Conservation (phyloP, 2,797 vertebrate genomes). For the Crocodylus rhombifer region DNA sequence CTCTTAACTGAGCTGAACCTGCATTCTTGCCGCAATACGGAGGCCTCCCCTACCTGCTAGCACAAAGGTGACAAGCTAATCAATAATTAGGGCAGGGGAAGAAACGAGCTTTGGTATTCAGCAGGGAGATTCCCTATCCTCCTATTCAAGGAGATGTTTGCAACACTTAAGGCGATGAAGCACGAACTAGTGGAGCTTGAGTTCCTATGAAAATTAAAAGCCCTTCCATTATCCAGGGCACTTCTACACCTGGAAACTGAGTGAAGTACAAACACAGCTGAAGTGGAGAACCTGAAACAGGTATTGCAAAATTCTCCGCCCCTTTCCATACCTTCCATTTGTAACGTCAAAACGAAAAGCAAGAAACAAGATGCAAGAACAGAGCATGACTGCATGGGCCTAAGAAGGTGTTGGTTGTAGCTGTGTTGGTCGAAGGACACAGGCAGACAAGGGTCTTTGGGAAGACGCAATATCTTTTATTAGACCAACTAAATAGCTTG, state of each 20-base stretch:
- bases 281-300: too few relatives aligned
- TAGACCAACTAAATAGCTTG: too few relatives aligned
- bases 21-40: background rate
- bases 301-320: too few relatives aligned
- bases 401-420: too few relatives aligned
- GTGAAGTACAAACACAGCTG: background rate
- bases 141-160: background rate
- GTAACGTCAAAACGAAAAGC: too few relatives aligned
- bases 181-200: background rate
- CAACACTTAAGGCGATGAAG: too few relatives aligned
- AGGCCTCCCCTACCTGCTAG: background rate
- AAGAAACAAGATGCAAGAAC: too few relatives aligned
- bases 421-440: too few relatives aligned
- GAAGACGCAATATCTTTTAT: too few relatives aligned
- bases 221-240: background rate
- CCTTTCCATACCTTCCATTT: too few relatives aligned
- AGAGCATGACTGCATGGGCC: too few relatives aligned
- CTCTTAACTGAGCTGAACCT: background rate
- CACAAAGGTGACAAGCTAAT: conserved; percentile 48
- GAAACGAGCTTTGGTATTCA: background rate
- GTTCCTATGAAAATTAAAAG: background rate
- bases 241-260: background rate
- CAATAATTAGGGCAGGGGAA: conserved; percentile 22
- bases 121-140: background rate
- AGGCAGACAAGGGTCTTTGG: too few relatives aligned